These are phyloP conservation scores for Uria lomvia DNA, from an alignment of 2,113 vertebrate species.

Conservation along the genomic window DNA sequence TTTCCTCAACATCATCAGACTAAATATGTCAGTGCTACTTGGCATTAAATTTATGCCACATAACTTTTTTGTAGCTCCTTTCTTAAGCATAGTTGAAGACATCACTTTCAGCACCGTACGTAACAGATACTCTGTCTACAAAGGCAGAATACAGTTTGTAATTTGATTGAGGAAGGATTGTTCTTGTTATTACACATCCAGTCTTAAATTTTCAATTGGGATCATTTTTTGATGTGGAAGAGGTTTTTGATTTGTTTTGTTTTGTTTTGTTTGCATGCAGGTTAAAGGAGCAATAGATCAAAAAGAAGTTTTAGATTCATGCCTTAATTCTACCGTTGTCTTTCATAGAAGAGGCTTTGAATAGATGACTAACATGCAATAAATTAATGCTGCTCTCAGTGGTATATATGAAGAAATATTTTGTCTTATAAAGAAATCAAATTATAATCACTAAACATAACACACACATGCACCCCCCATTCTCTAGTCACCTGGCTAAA, in stretches of 20 bases:
- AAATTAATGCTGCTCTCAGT: neutral
- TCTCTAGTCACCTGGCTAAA: neutral
- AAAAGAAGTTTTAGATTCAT: neutral
- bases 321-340: neutral
- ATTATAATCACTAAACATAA: neutral
- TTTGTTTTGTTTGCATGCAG: neutral
- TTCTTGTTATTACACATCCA: neutral
- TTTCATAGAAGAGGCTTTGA: neutral
- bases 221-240: neutral
- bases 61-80: neutral
- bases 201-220: neutral
- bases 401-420: neutral
- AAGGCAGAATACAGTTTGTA: neutral
- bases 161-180: neutral
- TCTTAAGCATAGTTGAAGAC: neutral
- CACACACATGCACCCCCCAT: neutral
- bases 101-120: accelerated
- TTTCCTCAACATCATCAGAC: neutral
- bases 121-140: neutral
- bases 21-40: neutral
- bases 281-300: neutral
- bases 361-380: neutral
- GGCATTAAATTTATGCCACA: neutral
- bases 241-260: neutral
- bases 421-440: neutral